Conservation (phyloP, 2,797 vertebrate genomes). For the Urosaurus nigricauda region DNA sequence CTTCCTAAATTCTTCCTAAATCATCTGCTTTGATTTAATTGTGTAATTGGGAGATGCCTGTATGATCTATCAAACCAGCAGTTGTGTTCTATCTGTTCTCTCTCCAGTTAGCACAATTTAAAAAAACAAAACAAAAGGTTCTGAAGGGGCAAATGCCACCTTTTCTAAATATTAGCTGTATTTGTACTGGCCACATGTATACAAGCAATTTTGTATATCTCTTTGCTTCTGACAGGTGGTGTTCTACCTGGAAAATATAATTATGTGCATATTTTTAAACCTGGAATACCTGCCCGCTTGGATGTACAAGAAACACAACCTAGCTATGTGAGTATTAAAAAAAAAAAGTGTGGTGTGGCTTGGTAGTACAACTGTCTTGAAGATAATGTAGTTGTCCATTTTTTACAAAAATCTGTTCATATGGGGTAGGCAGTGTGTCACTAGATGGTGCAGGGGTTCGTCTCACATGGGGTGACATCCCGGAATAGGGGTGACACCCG, state of each 20-base stretch:
- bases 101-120: slow-evolving; percentile 7
- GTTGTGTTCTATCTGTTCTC: background rate
- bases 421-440: background rate
- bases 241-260: slow-evolving; percentile 87
- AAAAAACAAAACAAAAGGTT: slow-evolving; percentile 9
- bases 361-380: background rate
- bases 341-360: background rate
- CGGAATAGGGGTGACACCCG: too few relatives aligned
- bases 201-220: background rate
- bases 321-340: slow-evolving; percentile 78
- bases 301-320: slow-evolving; percentile 63
- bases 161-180: slow-evolving; percentile 7
- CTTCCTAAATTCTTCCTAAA: too few relatives aligned
- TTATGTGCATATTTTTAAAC: slow-evolving; percentile 88
- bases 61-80: slow-evolving; percentile 10
- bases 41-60: background rate
- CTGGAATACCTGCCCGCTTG: slow-evolving; percentile 70
- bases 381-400: too few relatives aligned
- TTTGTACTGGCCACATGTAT: background rate
- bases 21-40: background rate
- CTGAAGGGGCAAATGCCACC: background rate
- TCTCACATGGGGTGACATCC: too few relatives aligned
- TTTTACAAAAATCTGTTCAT: background rate
- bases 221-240: slow-evolving; percentile 81
- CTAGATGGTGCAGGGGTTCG: too few relatives aligned